Base-by-base conservation (phyloP, 2,113 vertebrate genomes). In the Paralichthys olivaceus region DNA sequence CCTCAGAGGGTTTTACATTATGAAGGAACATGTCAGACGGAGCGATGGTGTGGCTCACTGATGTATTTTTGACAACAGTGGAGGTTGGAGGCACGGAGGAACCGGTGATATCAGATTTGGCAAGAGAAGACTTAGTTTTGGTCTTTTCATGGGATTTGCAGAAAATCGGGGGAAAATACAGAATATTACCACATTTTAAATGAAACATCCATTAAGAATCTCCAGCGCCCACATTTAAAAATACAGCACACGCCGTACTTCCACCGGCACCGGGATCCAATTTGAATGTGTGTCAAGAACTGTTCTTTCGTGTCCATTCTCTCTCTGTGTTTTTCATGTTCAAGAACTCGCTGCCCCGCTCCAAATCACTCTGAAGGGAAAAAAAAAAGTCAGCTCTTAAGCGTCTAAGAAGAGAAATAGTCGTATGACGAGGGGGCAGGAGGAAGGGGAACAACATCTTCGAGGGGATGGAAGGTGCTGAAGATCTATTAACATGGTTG, bases 401-500 rank as follows among this genome's bases (percentile, higher is more conserved):
- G 63, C 19, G 45, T 49, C 19, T 49, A 3, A 49, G 3, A 40
- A 12, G 37, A 40, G 37, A 40, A 40, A 4, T 4, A 1, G 37
- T 3, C 49, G 43, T 76, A 54, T 72, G 61, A 81, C n/a, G n/a
- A n/a, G n/a, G n/a, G n/a, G n/a, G 65, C 60, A 58, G 64, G 77
- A 71, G 72, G 75, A 69, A 43, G 58, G 19, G 47, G 55, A 63
- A 53, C 85, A 29, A 54, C 49, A 28, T 77, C 67, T 81, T 61
- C 49, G 69, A 32, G 75, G 29, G 61, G 49, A 75, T 37, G 37
- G 61, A 85, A 86, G 64, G 82, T 72, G 82, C 75, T 73, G 80
- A 80, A 37, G 65, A 83, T 83, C 79, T 82, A 86, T 85, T 84
- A 84, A 62, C 75, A 85, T 72, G 77, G 83, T 40, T 61, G 70